These are phyloP conservation scores for Litocranius walleri DNA, from an alignment of 2,113 vertebrate genomes.

Conservation along the genomic window DNA sequence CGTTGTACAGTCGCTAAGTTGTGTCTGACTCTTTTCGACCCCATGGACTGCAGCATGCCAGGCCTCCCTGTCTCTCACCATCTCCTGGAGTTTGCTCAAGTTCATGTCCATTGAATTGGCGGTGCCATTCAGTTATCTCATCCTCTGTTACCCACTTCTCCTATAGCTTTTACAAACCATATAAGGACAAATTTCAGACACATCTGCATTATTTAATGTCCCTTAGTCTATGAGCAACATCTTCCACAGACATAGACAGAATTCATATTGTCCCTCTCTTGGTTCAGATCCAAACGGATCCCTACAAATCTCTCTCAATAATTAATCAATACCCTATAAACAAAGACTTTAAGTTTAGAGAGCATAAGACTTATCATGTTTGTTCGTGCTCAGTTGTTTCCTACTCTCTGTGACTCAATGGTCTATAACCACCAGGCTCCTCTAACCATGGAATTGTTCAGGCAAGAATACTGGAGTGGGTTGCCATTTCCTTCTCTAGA, in stretches of 20 bases:
- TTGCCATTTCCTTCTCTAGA: background rate
- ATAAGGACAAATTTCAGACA: background rate
- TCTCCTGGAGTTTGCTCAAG: background rate
- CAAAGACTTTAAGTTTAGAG: background rate
- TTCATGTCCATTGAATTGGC: background rate
- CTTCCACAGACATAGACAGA: background rate
- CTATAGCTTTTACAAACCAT: background rate
- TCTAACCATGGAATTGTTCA: background rate
- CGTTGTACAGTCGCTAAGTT: background rate
- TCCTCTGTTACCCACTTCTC: background rate
- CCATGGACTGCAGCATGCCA: background rate
- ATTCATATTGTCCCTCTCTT: background rate
- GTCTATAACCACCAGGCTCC: background rate
- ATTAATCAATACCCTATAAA: background rate
- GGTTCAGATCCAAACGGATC: background rate
- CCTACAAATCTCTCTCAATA: background rate
- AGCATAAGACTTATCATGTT: background rate
- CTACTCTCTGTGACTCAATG: background rate
- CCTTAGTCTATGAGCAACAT: background rate
- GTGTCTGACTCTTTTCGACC: background rate
- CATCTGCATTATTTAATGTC: background rate
- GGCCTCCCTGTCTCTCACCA: background rate
- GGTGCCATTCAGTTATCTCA: background rate
- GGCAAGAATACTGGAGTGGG: background rate
- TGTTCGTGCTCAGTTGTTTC: accelerated